phyloP scores from a whole-genome alignment of 2,113 vertebrate genomes.

The Leptodactylus fuscus region DNA sequence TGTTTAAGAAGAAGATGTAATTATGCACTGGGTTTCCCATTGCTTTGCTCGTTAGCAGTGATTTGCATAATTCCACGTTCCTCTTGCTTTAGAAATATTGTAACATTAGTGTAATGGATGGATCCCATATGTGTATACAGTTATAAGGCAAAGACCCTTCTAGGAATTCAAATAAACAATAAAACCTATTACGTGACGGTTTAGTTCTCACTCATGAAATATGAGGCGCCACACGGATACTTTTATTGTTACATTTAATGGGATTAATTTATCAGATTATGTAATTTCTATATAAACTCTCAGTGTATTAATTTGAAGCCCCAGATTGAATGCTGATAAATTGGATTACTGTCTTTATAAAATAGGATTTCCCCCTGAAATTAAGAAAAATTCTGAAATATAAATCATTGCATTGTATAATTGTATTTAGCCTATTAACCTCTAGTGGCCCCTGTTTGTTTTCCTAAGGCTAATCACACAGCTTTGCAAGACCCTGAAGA shows the following conservation, averaged over 20 bases:
- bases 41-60: constrained; percentile 41
- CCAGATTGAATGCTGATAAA: neutral
- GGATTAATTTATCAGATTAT: constrained; percentile 6
- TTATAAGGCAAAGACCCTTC: constrained; percentile 48
- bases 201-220: constrained; percentile 9
- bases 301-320: neutral
- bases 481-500: neutral
- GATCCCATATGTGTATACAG: constrained; percentile 39
- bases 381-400: neutral
- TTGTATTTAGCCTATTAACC: neutral
- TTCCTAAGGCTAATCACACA: neutral
- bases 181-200: neutral
- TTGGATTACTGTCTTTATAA: neutral
- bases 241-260: constrained; percentile 19
- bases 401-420: neutral
- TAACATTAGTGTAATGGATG: constrained; percentile 33
- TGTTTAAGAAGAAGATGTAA: constrained; percentile 52
- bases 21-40: constrained; percentile 51
- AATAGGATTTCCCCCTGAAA: neutral
- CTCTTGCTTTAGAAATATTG: constrained; percentile 21
- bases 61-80: constrained; percentile 52
- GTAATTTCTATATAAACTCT: neutral
- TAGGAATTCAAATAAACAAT: constrained; percentile 32
- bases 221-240: neutral
- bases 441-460: neutral